Percentiles rank a stretch among this genome's conserved stretches.
Evolutionary conservation across 1,140 invertebrate genomes (phyloP).

Genomic region (Tetramorium parvispinum): DNA sequence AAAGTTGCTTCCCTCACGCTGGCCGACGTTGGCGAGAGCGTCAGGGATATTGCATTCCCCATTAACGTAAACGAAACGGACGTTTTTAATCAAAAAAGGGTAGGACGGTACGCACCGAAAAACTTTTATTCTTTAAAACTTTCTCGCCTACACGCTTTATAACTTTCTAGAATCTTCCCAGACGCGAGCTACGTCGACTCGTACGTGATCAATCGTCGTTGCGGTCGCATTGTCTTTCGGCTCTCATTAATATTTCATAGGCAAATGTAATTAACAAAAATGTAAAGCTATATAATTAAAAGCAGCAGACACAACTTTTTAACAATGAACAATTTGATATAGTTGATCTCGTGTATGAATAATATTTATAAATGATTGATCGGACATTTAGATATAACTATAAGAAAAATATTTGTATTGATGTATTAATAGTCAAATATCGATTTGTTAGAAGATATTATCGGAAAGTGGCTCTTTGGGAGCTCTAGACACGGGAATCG

Average conservation of each 20-base stretch:
- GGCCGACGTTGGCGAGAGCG: background rate
- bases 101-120: no score
- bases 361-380: background rate
- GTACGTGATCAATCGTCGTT: background rate
- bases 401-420: background rate
- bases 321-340: constrained; percentile 25
- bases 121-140: background rate
- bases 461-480: background rate
- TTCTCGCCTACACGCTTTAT: background rate
- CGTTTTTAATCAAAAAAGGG: constrained; percentile 15
- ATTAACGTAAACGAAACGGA: constrained; percentile 35
- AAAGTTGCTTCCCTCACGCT: constrained; percentile 52
- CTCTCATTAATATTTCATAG: background rate
- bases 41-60: constrained; percentile 47
- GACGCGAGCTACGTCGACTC: background rate
- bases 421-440: constrained; percentile 10
- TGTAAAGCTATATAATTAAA: background rate
- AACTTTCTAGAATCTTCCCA: background rate
- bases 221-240: background rate
- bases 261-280: background rate
- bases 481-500: constrained; percentile 36
- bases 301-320: constrained; percentile 35
- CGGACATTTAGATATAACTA: background rate
- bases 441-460: constrained; percentile 12
- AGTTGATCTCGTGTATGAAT: background rate